Percentiles rank a stretch among this genome's conserved stretches.
Conservation (phyloP, 2,113 vertebrate species). For the Leptobrachium leishanense region DNA sequence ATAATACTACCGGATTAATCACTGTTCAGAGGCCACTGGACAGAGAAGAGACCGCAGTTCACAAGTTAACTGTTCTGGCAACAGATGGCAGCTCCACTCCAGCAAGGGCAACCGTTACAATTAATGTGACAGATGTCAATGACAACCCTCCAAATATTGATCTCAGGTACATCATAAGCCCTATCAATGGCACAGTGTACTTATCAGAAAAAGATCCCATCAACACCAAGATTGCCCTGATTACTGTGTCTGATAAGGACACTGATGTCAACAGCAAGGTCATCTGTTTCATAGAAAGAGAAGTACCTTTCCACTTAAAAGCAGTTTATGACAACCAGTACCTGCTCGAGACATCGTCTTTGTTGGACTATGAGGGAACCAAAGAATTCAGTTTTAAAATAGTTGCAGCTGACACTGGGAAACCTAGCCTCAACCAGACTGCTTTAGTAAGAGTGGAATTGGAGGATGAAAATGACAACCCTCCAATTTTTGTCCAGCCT, state of each 20-base stretch:
- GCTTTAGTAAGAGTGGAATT: slow-evolving; percentile 93
- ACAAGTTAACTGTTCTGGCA: slow-evolving; percentile 94
- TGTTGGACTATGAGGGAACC: slow-evolving; percentile 96
- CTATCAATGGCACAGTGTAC: slow-evolving; percentile 97
- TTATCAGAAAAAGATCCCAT: slow-evolving; percentile 97
- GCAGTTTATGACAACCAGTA: slow-evolving; percentile 98
- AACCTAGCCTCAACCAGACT: slow-evolving; percentile 95
- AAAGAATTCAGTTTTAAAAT: slow-evolving; percentile 99
- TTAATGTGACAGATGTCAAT: slow-evolving; percentile 98
- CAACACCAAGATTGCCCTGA: slow-evolving; percentile 97
- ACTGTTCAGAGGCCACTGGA: slow-evolving; percentile 94
- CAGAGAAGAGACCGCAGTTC: slow-evolving; percentile 93
- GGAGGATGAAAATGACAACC: slow-evolving; percentile 98
- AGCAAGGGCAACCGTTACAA: slow-evolving; percentile 88
- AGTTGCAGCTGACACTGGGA: slow-evolving; percentile 95
- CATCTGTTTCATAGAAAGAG: slow-evolving; percentile 97
- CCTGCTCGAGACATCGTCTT: slow-evolving; percentile 92
- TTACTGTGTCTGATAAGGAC: slow-evolving; percentile 98
- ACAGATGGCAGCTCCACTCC: slow-evolving; percentile 96
- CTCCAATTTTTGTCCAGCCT: slow-evolving; percentile 95
- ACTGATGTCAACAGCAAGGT: slow-evolving; percentile 98
- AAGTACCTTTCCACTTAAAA: slow-evolving; percentile 96
- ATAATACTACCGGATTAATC: slow-evolving; percentile 90
- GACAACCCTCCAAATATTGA: slow-evolving; percentile 98
- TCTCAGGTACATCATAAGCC: slow-evolving; percentile 97